Conservation (phyloP, 2,113 vertebrate species). For the Pseudorhombus dupliciocellatus region DNA sequence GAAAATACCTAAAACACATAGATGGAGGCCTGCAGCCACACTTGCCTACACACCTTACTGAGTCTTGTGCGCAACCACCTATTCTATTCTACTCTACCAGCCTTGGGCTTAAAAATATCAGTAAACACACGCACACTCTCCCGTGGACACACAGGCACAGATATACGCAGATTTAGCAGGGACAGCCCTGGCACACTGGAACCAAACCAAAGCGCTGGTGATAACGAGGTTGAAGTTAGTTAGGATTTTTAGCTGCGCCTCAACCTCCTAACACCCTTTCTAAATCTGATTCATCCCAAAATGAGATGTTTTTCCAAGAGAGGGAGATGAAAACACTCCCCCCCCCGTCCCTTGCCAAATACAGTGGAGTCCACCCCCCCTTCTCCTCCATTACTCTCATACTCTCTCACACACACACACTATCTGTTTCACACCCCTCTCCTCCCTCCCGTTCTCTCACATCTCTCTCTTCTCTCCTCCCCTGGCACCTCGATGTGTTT, state of each 20-base stretch:
- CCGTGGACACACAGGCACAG: constrained; percentile 23
- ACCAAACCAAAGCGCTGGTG: constrained; percentile 57
- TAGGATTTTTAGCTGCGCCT: constrained; percentile 62
- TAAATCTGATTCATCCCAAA: constrained; percentile 74
- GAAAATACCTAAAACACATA: constrained; percentile 1
- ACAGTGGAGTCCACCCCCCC: constrained; percentile 58
- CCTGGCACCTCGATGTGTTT: constrained; percentile 78
- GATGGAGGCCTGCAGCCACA: constrained; percentile 19
- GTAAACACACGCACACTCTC: constrained; percentile 41
- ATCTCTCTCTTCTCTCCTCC: constrained; percentile 74
- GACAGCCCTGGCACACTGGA: constrained; percentile 64
- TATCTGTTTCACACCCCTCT: constrained; percentile 75
- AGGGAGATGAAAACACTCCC: constrained; percentile 65
- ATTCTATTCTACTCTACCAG: constrained; percentile 46
- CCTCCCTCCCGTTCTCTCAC: constrained; percentile 74
- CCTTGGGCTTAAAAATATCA: constrained; percentile 65
- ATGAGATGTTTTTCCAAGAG: constrained; percentile 73
- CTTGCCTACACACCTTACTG: constrained; percentile 38
- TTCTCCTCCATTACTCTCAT: constrained; percentile 61
- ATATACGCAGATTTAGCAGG: constrained; percentile 41
- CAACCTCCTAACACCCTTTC: constrained; percentile 68
- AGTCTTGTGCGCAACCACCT: constrained; percentile 34
- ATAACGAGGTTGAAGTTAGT: constrained; percentile 77
- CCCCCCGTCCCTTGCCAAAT: constrained; percentile 66
- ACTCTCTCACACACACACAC: constrained; percentile 70